Base-by-base conservation (phyloP, 1,140 invertebrate genomes). In the Bombus sibiricus region DNA sequence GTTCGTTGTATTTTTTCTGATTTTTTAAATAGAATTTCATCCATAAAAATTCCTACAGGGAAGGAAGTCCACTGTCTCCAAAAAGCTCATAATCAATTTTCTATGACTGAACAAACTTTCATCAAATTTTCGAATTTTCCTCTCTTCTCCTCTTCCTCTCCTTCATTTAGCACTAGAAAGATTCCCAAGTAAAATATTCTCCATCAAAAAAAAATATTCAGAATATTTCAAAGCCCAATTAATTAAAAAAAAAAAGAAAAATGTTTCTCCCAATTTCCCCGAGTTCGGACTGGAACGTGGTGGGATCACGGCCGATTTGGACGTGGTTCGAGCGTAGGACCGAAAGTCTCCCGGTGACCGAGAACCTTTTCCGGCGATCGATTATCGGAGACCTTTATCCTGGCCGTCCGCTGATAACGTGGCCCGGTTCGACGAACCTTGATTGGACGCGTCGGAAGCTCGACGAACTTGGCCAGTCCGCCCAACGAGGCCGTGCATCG, bases 281-380 rank as follows among this genome's bases (percentile, higher is more conserved):
- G 13, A 15, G n/a, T 15, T 15, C 6, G 1, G 2, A 3, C 6
- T 8, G 15, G 18, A n/a, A 62, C 12, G 12, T 62, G 4, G 25
- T n/a, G 10, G 68, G 4, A 37, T 39, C 34, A 12, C 18, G 66
- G 34, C 3, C 39, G 37, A 28, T 41, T 41, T 28, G 37, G 37
- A 12, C 59, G 59, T 22, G 37, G n/a, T 71, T 37, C 18, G 22
- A 13, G 22, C 25, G 10, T 28, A 62, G 59, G 53, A 6, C 34
- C 53, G n/a, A 59, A 76, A 37, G 74, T 76, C 62, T 39, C 3
- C 73, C 73, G 34, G 77, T 76, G 90, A 80, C 72, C 88, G 90
- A 87, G 89, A 88, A 80, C 83, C 88, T 83, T 73, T 69, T 64
- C 83, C 62, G 77, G 28, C 83, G 78, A 87, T 87, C 86, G 83